phyloP scores from a whole-genome alignment of 1,140 invertebrate species.

The Trigoniulus corallinus region DNA sequence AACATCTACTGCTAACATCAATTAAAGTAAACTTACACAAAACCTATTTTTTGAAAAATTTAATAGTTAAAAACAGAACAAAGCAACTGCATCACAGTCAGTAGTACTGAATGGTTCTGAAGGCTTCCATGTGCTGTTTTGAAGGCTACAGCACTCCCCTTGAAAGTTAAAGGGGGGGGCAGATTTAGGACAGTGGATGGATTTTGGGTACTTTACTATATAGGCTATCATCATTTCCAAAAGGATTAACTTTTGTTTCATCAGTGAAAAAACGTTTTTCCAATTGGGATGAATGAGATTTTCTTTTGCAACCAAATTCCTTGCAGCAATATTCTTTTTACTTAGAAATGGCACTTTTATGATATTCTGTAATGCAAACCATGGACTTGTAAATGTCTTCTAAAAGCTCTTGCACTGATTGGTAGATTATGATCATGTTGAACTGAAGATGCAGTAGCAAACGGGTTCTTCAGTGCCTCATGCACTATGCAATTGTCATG shows the following conservation, averaged over 20 bases:
- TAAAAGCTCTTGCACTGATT: background rate
- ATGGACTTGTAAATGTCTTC: constrained; percentile 2
- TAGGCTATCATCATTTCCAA: background rate
- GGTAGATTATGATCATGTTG: background rate
- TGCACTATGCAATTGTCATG: background rate
- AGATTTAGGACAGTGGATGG: too few relatives aligned
- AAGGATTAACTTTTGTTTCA: background rate
- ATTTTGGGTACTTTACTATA: too few relatives aligned
- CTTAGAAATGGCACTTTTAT: constrained; percentile 1
- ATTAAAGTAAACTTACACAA: too few relatives aligned
- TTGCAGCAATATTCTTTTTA: background rate
- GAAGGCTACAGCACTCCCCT: too few relatives aligned
- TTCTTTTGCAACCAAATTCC: background rate
- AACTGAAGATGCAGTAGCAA: background rate
- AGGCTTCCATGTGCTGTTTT: too few relatives aligned
- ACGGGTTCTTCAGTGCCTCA: background rate
- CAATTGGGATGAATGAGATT: background rate
- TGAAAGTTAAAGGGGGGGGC: too few relatives aligned
- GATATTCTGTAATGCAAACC: background rate
- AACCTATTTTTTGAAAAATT: too few relatives aligned
- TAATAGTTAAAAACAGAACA: too few relatives aligned
- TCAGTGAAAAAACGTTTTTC: constrained; percentile 2
- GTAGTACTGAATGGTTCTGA: too few relatives aligned
- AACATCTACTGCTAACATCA: too few relatives aligned
- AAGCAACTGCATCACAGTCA: too few relatives aligned